phyloP scores from a whole-genome alignment of 1,140 invertebrate genomes.

The Stegodyphus mimosarum region DNA sequence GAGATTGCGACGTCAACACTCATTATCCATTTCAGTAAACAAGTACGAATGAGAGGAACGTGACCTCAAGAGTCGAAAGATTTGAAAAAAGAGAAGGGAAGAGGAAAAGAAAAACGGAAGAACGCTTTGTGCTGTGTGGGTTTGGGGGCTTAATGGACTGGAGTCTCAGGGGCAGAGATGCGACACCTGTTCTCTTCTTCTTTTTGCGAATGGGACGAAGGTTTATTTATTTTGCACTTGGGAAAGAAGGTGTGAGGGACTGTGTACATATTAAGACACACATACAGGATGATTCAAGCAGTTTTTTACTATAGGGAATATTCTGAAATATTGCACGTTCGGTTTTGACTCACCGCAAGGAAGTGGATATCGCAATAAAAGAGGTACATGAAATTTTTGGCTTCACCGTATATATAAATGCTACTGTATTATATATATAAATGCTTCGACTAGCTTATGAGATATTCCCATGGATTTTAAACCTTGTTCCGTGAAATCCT shows the following conservation, averaged over 20 bases:
- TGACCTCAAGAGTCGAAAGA: slow-evolving; percentile 7
- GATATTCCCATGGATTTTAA: too few species aligned
- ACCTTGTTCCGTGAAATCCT: too few species aligned
- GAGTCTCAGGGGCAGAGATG: neutral
- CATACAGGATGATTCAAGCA: too few species aligned
- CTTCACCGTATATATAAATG: too few species aligned
- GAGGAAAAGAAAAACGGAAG: neutral
- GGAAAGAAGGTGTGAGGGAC: neutral
- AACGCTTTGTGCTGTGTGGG: neutral
- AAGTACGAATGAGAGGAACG: slow-evolving; percentile 12
- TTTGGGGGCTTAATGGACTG: slow-evolving; percentile 25
- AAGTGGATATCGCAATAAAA: too few species aligned
- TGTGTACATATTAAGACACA: neutral
- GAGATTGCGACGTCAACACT: slow-evolving; percentile 14
- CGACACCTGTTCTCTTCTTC: slow-evolving; percentile 28
- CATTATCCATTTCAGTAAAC: slow-evolving; percentile 41
- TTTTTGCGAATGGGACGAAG: neutral
- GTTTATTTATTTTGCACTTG: slow-evolving; percentile 10
- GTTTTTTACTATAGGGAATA: too few species aligned
- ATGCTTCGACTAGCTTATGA: too few species aligned
- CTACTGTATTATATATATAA: too few species aligned
- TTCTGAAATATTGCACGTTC: too few species aligned
- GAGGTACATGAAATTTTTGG: too few species aligned
- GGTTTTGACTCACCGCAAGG: too few species aligned
- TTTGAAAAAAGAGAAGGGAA: neutral